Base-by-base conservation (phyloP, 2,888 invertebrate species). In the Tricholauxania praeusta region DNA sequence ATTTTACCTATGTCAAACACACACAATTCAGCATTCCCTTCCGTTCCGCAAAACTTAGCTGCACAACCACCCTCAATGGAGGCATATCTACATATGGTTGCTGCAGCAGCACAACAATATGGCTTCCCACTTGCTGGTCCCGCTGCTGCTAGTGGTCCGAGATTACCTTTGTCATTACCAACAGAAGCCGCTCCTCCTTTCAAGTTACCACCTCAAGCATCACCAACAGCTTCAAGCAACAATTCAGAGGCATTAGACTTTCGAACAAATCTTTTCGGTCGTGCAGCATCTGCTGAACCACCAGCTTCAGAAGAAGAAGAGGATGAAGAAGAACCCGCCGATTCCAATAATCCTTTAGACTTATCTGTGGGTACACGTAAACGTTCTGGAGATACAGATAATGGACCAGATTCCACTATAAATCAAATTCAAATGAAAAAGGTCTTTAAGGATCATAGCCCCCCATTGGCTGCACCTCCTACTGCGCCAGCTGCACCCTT, bases 351-450 rank as follows among this genome's bases (percentile, higher is more conserved):
- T 79, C 95, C 96, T 1, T 88, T 96, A 71, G 96, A 96, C 87
- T 88, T 96, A 53, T 95, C 95, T 0, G 92, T 93, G 49, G 93
- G 94, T 55, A 92, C 92, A 60, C 90, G 93, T 73, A 93, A 95
- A 80, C 90, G 95, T 75, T 87, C 89, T 47, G 93, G 92, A 65
- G 79, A 79, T 66, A 92, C 92, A 66, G 75, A 78, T 32, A 79
- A 78, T n/a, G 83, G 80, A 5, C 73, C 80, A 3, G 81, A 82
- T 53, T 71, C 79, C 0, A 72, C 78, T 17, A 70, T 82, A 8
- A 92, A 93, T 55, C 84, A 84, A 75, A 84, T 84, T 12, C 85
- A 84, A 74, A 83, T 85, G 73, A 84, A 84, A 78, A 85, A 85
- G 72, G 84, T 84, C 71, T 84, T 83, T 66, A 84, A 84, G 67